Evolutionary conservation across 35 echinoderm and acorn worm genomes (phyloP), one percentile per base, ranked within the genome.

Genomic region (Apostichopus parvimensis): DNA sequence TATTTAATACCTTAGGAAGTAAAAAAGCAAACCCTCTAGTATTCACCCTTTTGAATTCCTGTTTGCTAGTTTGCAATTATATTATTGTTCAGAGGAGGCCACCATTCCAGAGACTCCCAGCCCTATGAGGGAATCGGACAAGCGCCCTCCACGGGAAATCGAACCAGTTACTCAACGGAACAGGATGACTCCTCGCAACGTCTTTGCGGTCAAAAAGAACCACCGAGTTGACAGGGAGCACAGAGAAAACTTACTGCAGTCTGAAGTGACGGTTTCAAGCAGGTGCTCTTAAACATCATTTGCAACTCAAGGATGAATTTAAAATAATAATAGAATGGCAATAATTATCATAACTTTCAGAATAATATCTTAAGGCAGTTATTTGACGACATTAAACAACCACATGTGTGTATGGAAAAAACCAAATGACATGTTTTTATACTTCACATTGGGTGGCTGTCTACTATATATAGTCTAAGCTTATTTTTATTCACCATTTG

Each of bases 21-120:
- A 3, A 45, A 45, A 45, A 45, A 45, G 0, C 34, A 45, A 34
- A 45, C 3, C 34, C 34, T 18, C 77, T 78, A 24, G 34, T 22
- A 78, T 78, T 78, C 17, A 78, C 20, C 8, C 34, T 11, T 22
- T 9, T 23, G 20, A 9, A 77, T 28, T 77, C 14, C 75, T 17
- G 18, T n/a, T 22, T 8, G 18, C 75, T 79, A 13, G 21, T 80
- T 13, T 87, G 20, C 58, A 12, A 1, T 73, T 62, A 22, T 72
- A 18, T 71, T 73, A 15, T 53, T 66, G 28, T 7, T 23, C 20
- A 18, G 20, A 34, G 8, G 14, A 72, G 60, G 86, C 13, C 6
- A 54, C 26, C 2, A 88, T 88, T 72, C 86, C 86, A 68, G 86
- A 88, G 62, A 88, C 86, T 18, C 86, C 86, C 21, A 88, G 86